phyloP scores from a whole-genome alignment of 2,888 invertebrate genomes.

The Dynastes hyllus region DNA sequence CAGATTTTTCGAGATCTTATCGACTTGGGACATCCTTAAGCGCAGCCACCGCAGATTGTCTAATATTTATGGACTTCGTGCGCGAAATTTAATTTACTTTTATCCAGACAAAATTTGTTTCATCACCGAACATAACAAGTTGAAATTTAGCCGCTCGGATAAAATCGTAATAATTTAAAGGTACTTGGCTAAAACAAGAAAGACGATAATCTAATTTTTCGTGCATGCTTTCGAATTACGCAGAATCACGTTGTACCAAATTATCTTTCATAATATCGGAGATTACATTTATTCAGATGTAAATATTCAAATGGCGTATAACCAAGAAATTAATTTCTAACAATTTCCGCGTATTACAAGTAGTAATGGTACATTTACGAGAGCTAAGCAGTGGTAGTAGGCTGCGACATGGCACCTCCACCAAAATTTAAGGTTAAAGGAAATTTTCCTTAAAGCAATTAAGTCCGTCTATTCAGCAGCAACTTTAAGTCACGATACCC shows the following conservation, averaged over 20 bases:
- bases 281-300: neutral
- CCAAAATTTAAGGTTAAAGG: neutral
- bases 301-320: neutral
- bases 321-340: neutral
- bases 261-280: neutral
- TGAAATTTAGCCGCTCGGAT: neutral
- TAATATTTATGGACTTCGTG: slow-evolving; percentile 10
- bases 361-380: neutral
- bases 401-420: neutral
- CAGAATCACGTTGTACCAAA: neutral
- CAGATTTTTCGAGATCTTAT: neutral
- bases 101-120: neutral
- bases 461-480: neutral
- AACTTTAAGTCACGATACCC: neutral
- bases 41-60: neutral
- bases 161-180: neutral
- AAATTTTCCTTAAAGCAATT: neutral
- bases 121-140: neutral
- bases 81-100: slow-evolving; percentile 8
- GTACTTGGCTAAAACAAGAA: neutral
- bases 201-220: neutral
- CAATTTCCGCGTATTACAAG: neutral
- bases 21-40: slow-evolving; percentile 11
- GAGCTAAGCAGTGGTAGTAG: neutral
- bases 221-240: neutral